Conservation (phyloP, 2,113 vertebrate genomes). For the Narcine bancroftii region DNA sequence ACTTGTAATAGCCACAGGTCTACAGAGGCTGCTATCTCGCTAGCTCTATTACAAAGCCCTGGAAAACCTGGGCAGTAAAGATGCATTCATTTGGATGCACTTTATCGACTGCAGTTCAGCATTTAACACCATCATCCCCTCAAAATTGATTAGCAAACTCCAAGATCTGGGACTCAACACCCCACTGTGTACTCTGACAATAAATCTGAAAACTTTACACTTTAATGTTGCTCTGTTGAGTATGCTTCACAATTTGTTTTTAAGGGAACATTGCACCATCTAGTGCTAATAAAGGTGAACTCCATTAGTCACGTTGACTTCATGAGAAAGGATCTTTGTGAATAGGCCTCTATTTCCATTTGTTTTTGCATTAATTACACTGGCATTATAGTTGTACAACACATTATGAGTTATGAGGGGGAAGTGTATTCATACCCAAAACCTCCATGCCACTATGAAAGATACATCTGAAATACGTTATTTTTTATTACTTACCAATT, state of each 20-base stretch:
- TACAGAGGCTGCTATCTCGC: no score
- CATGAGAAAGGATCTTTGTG: background rate
- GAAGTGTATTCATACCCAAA: background rate
- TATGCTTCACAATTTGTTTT: slow-evolving; percentile 1
- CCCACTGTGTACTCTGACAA: no score
- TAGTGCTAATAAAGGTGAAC: background rate
- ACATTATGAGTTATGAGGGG: background rate
- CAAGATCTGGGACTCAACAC: no score
- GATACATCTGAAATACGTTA: background rate
- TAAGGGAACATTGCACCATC: background rate
- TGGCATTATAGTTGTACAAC: background rate
- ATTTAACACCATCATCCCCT: no score
- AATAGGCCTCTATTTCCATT: background rate
- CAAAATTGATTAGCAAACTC: no score
- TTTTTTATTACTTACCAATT: background rate
- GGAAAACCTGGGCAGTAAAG: no score
- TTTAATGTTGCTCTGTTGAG: background rate
- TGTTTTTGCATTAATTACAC: background rate
- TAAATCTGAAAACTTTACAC: no score
- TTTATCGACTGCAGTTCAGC: no score
- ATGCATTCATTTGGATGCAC: no score
- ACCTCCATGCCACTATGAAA: background rate
- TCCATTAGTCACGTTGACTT: background rate
- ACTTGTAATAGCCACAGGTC: no score
- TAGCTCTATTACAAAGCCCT: no score